These are phyloP conservation scores for Apomyelois bistriatella DNA, from an alignment of 2,888 invertebrate species.

Conservation along the genomic window DNA sequence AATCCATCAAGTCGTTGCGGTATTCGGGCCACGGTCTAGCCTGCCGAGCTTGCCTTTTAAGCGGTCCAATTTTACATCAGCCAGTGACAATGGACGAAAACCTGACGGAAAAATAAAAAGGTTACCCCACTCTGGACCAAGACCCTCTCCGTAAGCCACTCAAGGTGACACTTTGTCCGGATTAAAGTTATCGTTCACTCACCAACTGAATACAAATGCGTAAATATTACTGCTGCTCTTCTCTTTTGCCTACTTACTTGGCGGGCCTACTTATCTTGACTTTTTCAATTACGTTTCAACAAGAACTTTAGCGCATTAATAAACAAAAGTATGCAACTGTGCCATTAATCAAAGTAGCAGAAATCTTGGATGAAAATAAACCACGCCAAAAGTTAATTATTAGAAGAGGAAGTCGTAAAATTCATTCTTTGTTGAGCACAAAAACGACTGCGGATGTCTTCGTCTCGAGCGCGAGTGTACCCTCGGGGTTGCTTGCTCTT, in stretches of 20 bases:
- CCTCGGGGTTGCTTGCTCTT: slow-evolving; percentile 41
- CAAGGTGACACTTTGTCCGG: slow-evolving; percentile 77
- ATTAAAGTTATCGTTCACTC: slow-evolving; percentile 77
- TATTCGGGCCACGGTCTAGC: slow-evolving; percentile 47
- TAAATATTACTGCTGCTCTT: slow-evolving; percentile 38
- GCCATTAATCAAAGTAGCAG: slow-evolving; percentile 22
- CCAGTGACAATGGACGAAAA: slow-evolving; percentile 62
- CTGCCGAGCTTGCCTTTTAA: slow-evolving; percentile 53
- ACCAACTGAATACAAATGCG: slow-evolving; percentile 78
- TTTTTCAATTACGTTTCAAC: not conserved
- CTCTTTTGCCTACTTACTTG: slow-evolving; percentile 38
- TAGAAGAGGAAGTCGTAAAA: slow-evolving; percentile 60
- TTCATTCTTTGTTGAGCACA: slow-evolving; percentile 53
- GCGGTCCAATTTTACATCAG: slow-evolving; percentile 63
- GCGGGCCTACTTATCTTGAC: not conserved
- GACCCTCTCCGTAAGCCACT: slow-evolving; percentile 73
- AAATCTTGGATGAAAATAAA: slow-evolving; percentile 31
- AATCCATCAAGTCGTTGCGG: slow-evolving; percentile 61
- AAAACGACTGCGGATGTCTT: slow-evolving; percentile 61
- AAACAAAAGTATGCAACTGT: slow-evolving; percentile 9
- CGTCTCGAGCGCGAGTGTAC: slow-evolving; percentile 35
- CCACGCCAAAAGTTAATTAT: slow-evolving; percentile 49
- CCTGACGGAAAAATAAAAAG: slow-evolving; percentile 67
- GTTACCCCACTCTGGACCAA: slow-evolving; percentile 69
- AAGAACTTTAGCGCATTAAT: not conserved